Percentiles rank a stretch among this genome's conserved stretches.
Evolutionary conservation across 2,797 vertebrate genomes (phyloP).

Genomic region (Tauraco hartlaubi): DNA sequence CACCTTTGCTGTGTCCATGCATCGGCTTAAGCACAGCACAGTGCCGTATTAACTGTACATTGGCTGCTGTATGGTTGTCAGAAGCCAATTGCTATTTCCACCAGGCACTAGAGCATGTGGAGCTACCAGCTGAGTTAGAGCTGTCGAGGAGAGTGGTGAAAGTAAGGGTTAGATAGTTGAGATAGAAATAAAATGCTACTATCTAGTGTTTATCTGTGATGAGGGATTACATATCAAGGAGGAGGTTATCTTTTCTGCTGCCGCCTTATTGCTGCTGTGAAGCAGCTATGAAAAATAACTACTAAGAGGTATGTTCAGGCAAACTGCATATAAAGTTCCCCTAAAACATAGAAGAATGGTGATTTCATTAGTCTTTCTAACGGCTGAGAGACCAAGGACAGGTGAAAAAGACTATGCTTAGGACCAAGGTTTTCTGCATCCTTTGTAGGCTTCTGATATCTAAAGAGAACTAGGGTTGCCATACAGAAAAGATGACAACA

Average conservation of each 20-base stretch:
- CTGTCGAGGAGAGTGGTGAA: background rate
- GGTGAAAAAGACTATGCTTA: background rate
- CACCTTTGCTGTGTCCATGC: background rate
- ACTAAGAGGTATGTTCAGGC: background rate
- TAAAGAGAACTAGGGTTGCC: background rate
- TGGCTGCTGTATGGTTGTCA: background rate
- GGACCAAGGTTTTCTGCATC: background rate
- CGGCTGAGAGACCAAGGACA: background rate
- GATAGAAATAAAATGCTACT: background rate
- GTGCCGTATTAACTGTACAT: background rate
- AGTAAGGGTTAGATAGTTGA: background rate
- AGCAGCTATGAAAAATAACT: background rate
- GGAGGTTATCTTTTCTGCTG: background rate
- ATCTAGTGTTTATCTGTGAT: background rate
- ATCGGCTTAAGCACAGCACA: background rate
- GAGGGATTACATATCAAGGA: background rate
- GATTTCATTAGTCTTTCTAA: background rate
- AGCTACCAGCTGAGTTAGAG: background rate
- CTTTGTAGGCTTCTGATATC: background rate
- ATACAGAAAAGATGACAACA: background rate
- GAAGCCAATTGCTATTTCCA: background rate
- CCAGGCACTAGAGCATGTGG: background rate
- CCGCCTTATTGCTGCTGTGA: background rate
- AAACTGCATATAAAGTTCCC: background rate
- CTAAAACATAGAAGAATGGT: background rate